These are phyloP conservation scores for Acanthurus leucopareius DNA, from an alignment of 2,797 vertebrate genomes.

Conservation along the genomic window DNA sequence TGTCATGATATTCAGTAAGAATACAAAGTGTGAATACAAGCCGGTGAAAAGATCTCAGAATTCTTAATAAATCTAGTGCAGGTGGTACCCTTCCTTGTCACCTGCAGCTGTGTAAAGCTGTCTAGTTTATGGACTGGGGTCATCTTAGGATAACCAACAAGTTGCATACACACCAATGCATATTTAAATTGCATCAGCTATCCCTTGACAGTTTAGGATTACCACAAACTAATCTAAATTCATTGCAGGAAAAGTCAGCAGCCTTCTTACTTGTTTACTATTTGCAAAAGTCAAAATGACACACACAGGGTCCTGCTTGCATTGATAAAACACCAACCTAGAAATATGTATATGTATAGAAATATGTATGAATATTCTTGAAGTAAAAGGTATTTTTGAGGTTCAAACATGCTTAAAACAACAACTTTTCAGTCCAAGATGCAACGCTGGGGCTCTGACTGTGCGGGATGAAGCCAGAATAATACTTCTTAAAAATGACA, in stretches of 20 bases:
- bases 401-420: slow-evolving; percentile 4
- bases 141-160: not conserved
- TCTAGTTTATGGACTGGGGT: not conserved
- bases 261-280: not conserved
- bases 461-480: not conserved
- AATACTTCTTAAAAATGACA: not conserved
- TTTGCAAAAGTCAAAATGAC: too few species aligned
- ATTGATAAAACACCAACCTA: too few species aligned
- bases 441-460: not conserved
- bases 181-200: not conserved
- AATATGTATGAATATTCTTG: not conserved
- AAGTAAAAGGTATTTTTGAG: not conserved
- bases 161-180: not conserved
- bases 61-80: not conserved
- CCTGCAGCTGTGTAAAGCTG: not conserved
- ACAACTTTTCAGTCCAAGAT: not conserved
- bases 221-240: not conserved
- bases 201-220: not conserved
- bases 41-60: not conserved
- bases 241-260: not conserved
- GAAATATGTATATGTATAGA: too few species aligned
- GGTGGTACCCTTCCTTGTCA: not conserved
- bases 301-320: too few species aligned
- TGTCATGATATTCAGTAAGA: not conserved
- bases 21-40: not conserved